Percentiles rank a stretch among this genome's conserved stretches.
Conservation (phyloP, 2,888 invertebrate genomes). For the Coleophora deauratella region DNA sequence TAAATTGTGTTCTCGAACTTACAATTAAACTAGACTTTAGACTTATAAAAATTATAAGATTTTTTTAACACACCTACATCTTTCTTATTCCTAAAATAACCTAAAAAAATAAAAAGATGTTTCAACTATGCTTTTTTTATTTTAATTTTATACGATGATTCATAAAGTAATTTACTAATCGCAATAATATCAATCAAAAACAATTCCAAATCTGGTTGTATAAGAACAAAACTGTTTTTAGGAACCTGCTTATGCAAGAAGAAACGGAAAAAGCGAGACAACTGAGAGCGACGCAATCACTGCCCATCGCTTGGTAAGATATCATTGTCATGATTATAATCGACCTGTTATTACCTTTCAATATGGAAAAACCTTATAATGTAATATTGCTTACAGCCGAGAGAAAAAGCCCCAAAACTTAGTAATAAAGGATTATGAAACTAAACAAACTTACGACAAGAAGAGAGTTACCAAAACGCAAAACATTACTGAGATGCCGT, state of each 20-base stretch:
- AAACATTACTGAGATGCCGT: constrained; percentile 34
- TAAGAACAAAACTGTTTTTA: constrained; percentile 5
- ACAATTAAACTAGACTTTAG: no score
- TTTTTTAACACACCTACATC: no score
- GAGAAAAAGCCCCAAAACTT: constrained; percentile 16
- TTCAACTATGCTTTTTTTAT: no score
- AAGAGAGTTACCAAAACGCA: constrained; percentile 49
- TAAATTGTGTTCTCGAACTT: no score
- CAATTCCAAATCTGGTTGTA: not conserved
- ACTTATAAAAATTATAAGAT: no score
- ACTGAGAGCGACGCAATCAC: constrained; percentile 59
- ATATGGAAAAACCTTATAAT: no score
- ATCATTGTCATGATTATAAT: constrained; percentile 4
- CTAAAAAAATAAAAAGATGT: no score
- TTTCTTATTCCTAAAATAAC: no score
- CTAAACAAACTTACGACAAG: constrained; percentile 40
- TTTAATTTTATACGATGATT: no score
- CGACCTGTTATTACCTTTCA: no score
- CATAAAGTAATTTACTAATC: no score
- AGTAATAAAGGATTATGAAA: constrained; percentile 15
- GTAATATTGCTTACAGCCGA: constrained; percentile 10
- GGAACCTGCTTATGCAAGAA: constrained; percentile 45
- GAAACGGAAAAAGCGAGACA: constrained; percentile 59
- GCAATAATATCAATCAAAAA: not conserved
- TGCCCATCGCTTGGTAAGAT: constrained; percentile 47